These are phyloP conservation scores for Anguilla anguilla DNA, from an alignment of 2,797 vertebrate species.

Conservation along the genomic window DNA sequence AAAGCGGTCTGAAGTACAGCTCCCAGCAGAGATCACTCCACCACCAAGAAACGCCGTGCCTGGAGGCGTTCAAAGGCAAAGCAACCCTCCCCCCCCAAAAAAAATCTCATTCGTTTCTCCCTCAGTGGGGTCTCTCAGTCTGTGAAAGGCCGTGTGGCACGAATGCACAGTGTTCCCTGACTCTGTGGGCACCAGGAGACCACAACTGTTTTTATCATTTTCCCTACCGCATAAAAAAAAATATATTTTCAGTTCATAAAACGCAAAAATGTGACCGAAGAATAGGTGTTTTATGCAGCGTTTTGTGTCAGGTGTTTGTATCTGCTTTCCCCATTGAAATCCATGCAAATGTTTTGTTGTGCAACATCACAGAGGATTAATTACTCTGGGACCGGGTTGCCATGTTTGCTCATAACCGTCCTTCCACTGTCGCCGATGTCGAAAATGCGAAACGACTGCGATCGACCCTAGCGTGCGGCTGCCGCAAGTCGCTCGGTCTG, in stretches of 20 bases:
- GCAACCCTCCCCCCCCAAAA: background rate
- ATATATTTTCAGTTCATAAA: background rate
- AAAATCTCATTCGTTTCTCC: conserved; percentile 13
- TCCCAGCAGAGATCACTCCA: background rate
- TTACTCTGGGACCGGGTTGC: background rate
- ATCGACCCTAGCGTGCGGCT: background rate
- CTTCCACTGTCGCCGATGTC: background rate
- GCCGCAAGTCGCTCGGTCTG: background rate
- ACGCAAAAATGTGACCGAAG: background rate
- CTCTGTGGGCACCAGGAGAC: background rate
- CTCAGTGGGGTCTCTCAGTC: background rate
- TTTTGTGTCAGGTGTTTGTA: background rate
- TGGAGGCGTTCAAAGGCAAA: conserved; percentile 12
- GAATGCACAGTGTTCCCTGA: background rate
- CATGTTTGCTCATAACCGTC: background rate
- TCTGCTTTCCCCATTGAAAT: background rate
- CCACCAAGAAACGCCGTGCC: background rate
- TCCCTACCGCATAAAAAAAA: background rate
- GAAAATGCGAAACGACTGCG: background rate
- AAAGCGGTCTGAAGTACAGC: background rate
- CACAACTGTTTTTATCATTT: background rate
- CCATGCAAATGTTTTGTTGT: background rate
- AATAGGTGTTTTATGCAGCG: background rate
- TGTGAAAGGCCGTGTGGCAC: background rate
- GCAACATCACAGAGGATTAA: no score